These are phyloP conservation scores for Microtus ochrogaster DNA, from an alignment of 2,113 vertebrate species.

Conservation along the genomic window DNA sequence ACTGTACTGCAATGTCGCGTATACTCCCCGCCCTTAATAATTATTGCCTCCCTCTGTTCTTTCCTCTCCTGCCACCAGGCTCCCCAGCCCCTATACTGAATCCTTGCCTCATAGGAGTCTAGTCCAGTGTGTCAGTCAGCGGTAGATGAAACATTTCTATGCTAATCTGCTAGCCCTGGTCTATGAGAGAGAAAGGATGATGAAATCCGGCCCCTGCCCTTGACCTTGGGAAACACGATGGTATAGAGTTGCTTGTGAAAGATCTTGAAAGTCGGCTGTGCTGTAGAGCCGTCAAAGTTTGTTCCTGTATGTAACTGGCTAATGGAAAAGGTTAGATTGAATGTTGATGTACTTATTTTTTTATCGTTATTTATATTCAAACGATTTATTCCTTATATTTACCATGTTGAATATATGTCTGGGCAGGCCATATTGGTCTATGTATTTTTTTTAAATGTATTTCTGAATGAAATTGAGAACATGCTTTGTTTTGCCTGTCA, in stretches of 20 bases:
- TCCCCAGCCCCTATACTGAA: background rate
- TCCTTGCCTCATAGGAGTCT: conserved; percentile 15
- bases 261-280: conserved; percentile 80
- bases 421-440: conserved; percentile 94
- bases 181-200: conserved; percentile 39
- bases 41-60: conserved; percentile 77
- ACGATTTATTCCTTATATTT: conserved; percentile 90
- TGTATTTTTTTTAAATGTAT: conserved; percentile 87
- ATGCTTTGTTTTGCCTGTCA: conserved; percentile 87
- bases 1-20: conserved; percentile 85
- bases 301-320: conserved; percentile 85
- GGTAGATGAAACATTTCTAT: conserved; percentile 52
- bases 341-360: conserved; percentile 87
- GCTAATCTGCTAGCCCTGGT: conserved; percentile 74
- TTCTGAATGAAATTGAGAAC: conserved; percentile 95
- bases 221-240: conserved; percentile 73
- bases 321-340: conserved; percentile 83
- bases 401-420: conserved; percentile 89
- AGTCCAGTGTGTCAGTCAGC: conserved; percentile 12
- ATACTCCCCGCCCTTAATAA: conserved; percentile 84
- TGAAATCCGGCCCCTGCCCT: conserved; percentile 58
- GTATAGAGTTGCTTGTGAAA: conserved; percentile 82
- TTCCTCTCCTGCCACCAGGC: conserved; percentile 1
- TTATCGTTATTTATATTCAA: conserved; percentile 90
- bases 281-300: conserved; percentile 82